Evolutionary conservation across 2,797 vertebrate genomes (phyloP), one percentile per base, ranked within the genome.

Genomic region (Molothrus aeneus): DNA sequence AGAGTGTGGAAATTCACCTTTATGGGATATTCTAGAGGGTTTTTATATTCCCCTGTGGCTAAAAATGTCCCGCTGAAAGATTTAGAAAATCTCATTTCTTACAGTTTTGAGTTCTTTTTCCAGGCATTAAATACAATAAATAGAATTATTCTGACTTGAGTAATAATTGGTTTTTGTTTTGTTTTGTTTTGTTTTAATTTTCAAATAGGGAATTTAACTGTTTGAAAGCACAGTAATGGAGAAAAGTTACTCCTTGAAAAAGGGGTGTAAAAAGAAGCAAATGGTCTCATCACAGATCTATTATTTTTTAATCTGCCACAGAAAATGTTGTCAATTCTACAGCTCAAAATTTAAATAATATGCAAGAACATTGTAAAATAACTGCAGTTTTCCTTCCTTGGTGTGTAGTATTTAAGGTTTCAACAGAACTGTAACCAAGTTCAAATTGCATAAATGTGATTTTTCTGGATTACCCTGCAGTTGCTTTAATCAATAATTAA

Each of bases 11-110:
- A 51, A 50, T 80, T 45, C 56, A 45, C 42, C 31, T 51, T 53
- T 45, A 4, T 0, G n/a, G 61, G 19, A 20, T n/a, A 11, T 86
- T 80, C 17, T n/a, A 5, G 26, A 50, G 9, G 25, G 4, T 0
- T 40, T 88, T 72, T 47, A 0, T 81, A 2, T 50, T 78, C 38
- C 47, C 21, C 36, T 69, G 34, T 22, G 17, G 17, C 56, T 93
- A 68, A 78, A 88, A 93, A 53, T 48, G 11, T 40, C 68, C 60
- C 22, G 7, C 14, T 75, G 26, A 17, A 50, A 85, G 12, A 38
- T 50, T 28, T 6, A 53, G 75, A 24, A 82, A 74, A 80, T 71
- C 36, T 78, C 36, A 43, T 54, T 73, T 66, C 47, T 87, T 88
- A 34, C 63, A 4, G 17, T 48, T 78, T 77, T 26, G 25, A 11